Conservation (phyloP, 2,888 invertebrate species). For the Luperina nickerlii region DNA sequence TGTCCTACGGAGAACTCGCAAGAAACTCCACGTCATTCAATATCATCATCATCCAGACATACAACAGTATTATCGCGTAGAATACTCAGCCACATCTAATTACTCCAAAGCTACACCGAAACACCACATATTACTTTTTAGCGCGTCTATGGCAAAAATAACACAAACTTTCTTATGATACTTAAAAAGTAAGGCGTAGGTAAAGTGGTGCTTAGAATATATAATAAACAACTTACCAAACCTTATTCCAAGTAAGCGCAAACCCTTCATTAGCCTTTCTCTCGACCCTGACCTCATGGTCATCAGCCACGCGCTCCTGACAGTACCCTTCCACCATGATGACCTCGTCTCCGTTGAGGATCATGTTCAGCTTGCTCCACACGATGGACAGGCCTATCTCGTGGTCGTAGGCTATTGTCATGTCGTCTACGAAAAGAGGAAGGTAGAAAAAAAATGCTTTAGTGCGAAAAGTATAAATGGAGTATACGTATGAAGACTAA, state of each 20-base stretch:
- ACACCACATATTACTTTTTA: neutral
- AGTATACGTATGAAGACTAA: neutral
- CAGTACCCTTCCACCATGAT: conserved; percentile 93
- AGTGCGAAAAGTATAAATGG: neutral
- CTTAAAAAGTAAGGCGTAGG: too few species aligned
- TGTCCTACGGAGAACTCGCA: neutral
- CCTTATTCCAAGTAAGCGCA: conserved; percentile 92
- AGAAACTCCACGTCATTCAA: neutral
- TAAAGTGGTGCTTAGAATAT: too few species aligned
- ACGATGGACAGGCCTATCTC: conserved; percentile 81
- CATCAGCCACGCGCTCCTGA: conserved; percentile 91
- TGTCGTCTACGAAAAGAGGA: conserved; percentile 77
- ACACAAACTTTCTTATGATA: neutral
- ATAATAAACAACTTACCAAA: conserved; percentile 88
- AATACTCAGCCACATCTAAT: neutral
- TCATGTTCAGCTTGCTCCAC: conserved; percentile 87
- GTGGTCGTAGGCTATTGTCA: conserved; percentile 83
- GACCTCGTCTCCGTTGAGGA: conserved; percentile 93
- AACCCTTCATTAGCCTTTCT: conserved; percentile 94
- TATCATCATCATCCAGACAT: neutral
- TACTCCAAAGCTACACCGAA: neutral
- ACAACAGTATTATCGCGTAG: neutral
- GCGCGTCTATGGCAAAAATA: neutral
- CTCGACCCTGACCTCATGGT: conserved; percentile 92
- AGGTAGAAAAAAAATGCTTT: neutral